phyloP scores from a whole-genome alignment of 2,888 invertebrate genomes.

The Aplocera efformata region DNA sequence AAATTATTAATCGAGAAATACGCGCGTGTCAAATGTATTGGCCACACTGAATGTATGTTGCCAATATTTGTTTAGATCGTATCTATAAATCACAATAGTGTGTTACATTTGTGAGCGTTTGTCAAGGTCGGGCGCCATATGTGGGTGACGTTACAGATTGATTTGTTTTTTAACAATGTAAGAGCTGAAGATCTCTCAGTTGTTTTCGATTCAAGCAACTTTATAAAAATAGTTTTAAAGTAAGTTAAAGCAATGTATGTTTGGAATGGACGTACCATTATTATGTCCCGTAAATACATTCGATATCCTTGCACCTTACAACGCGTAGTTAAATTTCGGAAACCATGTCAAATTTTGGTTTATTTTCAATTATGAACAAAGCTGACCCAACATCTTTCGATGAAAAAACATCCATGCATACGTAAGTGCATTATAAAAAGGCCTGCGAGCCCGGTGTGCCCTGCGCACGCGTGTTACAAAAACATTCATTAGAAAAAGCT shows the following conservation, averaged over 20 bases:
- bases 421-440: constrained; percentile 66
- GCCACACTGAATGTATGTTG: constrained; percentile 30
- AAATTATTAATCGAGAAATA: constrained; percentile 30
- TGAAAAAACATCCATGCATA: constrained; percentile 56
- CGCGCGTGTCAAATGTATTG: constrained; percentile 42
- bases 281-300: too few relatives aligned
- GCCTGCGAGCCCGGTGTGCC: constrained; percentile 56
- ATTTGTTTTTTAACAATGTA: constrained; percentile 4
- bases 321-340: constrained; percentile 1
- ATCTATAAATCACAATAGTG: constrained; percentile 53
- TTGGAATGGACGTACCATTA: too few relatives aligned
- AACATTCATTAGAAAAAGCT: constrained; percentile 74
- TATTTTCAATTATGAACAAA: constrained; percentile 49
- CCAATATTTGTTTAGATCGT: constrained; percentile 44
- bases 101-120: constrained; percentile 48
- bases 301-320: constrained; percentile 2
- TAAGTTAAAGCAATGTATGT: too few relatives aligned
- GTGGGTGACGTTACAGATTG: constrained; percentile 45
- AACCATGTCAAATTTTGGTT: constrained; percentile 25
- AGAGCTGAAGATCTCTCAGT: too few relatives aligned
- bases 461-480: constrained; percentile 53
- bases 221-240: too few relatives aligned
- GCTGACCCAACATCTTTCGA: constrained; percentile 45
- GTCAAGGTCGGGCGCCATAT: constrained; percentile 66
- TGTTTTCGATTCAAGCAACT: too few relatives aligned